Base-by-base conservation (phyloP, 2,888 invertebrate genomes). In the Lithodes maja region DNA sequence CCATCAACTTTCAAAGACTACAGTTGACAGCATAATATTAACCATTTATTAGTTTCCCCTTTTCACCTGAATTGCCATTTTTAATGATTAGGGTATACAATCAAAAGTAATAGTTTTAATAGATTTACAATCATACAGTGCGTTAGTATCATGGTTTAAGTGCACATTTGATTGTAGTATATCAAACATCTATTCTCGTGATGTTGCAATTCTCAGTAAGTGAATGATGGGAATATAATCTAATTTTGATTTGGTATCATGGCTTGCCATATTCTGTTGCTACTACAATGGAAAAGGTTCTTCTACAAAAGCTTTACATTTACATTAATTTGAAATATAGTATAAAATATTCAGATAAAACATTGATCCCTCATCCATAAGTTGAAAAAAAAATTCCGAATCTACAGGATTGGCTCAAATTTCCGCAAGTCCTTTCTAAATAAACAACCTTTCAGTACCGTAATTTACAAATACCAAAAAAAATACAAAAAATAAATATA, bases 121-220 rank as follows among this genome's bases (percentile, higher is more conserved):
- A 33, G 33, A 33, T 33, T 33, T 33, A 61, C 54, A 53, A 33
- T 82, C 82, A 82, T 82, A 82, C 33, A 82, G 3, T 61, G 68
- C 68, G 68, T 55, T 68, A 61, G 61, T 1, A 61, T 61, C 61
- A 5, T 61, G 61, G 61, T 61, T 61, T 61, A 61, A 61, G 61
- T 61, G 61, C 61, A 61, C 61, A 61, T 61, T 61, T 61, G 61
- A 61, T 61, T 61, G 74, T n/a, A 74, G 15, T 33, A 74, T 74
- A 17, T 74, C n/a, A 74, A 74, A 74, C 74, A 74, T n/a, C 5
- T 74, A 7, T 74, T 12, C 12, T 61, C 74, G 5, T 33, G 33
- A 15, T 15, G n/a, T 74, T 74, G n/a, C 15, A 17, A n/a, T 74
- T 74, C n/a, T 74, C 74, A n/a, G 74, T 74, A 74, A 74, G 15